phyloP scores from a whole-genome alignment of 2,113 vertebrate genomes.

The Asarcornis scutulata region DNA sequence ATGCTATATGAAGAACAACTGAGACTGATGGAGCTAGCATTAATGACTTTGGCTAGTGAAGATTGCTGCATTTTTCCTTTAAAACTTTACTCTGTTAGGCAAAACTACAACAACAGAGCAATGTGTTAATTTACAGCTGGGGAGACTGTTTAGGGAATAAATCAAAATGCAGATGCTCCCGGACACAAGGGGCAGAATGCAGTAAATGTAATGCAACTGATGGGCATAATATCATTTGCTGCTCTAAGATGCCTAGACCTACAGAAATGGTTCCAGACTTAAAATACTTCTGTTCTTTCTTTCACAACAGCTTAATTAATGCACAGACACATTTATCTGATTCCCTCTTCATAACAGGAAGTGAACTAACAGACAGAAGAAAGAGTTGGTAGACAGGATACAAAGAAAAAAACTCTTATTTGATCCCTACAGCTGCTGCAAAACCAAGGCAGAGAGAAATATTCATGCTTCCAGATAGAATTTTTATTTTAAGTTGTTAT shows the following conservation, averaged over 20 bases:
- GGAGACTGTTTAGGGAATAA: background rate
- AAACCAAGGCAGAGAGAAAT: background rate
- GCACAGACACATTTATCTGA: background rate
- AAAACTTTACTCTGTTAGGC: background rate
- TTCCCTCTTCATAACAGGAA: background rate
- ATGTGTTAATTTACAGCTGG: background rate
- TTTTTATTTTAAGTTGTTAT: background rate
- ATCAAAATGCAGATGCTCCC: background rate
- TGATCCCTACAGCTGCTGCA: background rate
- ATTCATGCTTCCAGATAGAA: background rate
- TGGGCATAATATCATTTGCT: background rate
- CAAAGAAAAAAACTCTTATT: background rate
- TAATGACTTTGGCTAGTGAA: constrained; percentile 4
- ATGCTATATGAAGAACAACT: background rate
- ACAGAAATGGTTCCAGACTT: background rate
- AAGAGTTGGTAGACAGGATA: background rate
- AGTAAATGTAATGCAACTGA: background rate
- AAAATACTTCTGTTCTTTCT: background rate
- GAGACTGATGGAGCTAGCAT: background rate
- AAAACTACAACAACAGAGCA: background rate
- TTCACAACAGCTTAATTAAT: background rate
- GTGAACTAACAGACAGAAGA: background rate
- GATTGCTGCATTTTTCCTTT: background rate
- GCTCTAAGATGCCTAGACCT: background rate
- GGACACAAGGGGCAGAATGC: background rate